Evolutionary conservation across 2,113 vertebrate genomes (phyloP), one percentile per base, ranked within the genome.

Genomic region (Brachyhypopomus occidentalis): DNA sequence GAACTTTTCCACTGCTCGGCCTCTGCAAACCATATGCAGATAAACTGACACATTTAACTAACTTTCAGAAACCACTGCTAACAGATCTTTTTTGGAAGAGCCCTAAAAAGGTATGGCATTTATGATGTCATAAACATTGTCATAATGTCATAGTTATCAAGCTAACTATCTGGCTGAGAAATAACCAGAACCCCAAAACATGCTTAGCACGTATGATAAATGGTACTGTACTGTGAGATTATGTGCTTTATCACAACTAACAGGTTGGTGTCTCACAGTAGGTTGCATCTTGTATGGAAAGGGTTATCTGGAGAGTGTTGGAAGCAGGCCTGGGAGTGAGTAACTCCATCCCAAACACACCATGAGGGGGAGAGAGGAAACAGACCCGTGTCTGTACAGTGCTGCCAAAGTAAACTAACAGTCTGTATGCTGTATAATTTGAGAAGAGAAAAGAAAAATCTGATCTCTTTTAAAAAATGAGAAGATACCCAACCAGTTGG

Each of bases 401-500:
- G 45, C 76, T 70, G 75, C 70, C 64, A 78, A 55, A 76, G 72
- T 78, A 82, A 78, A 80, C 78, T 19, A 25, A 64, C 78, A 52
- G 70, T 14, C 17, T 56, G 34, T 55, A 67, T 38, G 23, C 58
- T 41, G 64, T 67, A 74, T 83, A 64, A 85, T 79, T 79, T 60
- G 34, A 82, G 38, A 72, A 23, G 60, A 69, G 56, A 78, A 69
- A 38, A 48, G 62, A 58, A 77, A 75, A 82, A 79, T 64, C 52
- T 45, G 22, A 71, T 74, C 67, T 79, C 55, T 48, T 75, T 52
- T 30, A 30, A 70, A 67, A 76, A 85, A 82, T 85, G 27, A 63
- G 56, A 71, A 79, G 76, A 85, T 56, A 79, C 23, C 63, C n/a
- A 70, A 79, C 80, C 64, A 75, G 79, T 82, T 75, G 38, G 71